Percentiles rank a stretch among this genome's conserved stretches.
Evolutionary conservation across 2,888 invertebrate genomes (phyloP).

Genomic region (Cenopis cana): DNA sequence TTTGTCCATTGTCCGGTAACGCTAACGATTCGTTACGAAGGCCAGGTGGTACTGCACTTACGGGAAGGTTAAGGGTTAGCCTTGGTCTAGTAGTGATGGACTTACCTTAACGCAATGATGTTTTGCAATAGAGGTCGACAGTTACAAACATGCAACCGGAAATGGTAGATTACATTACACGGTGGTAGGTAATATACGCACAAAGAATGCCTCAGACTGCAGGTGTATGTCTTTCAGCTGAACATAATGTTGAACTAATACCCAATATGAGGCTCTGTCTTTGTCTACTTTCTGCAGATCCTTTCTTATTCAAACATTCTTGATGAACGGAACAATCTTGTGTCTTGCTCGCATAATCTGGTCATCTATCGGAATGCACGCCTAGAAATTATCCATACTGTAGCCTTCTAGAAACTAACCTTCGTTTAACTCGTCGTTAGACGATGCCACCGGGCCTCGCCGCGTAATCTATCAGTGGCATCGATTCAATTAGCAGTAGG

Average conservation of each 20-base stretch:
- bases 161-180: not conserved
- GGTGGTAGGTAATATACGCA: not conserved
- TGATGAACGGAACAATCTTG: no score
- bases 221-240: no score
- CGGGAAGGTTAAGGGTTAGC: slow-evolving; percentile 10
- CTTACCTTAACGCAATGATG: not conserved
- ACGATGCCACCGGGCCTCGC: slow-evolving; percentile 48
- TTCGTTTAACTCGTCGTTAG: not conserved
- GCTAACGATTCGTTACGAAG: slow-evolving; percentile 68
- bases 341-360: no score
- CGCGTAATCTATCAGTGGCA: slow-evolving; percentile 77
- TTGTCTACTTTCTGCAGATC: no score
- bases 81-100: not conserved
- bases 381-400: not conserved
- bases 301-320: no score
- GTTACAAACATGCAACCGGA: not conserved
- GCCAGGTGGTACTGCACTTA: slow-evolving; percentile 46
- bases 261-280: no score
- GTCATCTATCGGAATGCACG: not conserved
- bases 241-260: no score
- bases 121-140: not conserved
- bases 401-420: no score
- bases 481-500: slow-evolving; percentile 80
- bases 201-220: not conserved
- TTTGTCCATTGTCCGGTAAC: slow-evolving; percentile 69